Conservation (phyloP, 2,797 vertebrate genomes). For the Neomorphus geoffroyi region DNA sequence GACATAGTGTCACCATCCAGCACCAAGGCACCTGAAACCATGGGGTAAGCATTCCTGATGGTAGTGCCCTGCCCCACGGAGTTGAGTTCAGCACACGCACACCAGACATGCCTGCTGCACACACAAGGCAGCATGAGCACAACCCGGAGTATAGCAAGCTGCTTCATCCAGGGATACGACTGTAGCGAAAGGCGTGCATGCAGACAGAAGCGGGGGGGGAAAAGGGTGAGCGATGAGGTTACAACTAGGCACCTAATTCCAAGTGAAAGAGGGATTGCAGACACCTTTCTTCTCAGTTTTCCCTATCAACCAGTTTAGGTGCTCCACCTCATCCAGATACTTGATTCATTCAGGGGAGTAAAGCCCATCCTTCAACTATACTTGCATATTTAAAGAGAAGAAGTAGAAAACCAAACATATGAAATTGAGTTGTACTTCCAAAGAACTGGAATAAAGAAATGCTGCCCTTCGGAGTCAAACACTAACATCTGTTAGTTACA, state of each 20-base stretch:
- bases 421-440: not conserved
- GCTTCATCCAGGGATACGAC: not conserved
- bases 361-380: not conserved
- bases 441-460: not conserved
- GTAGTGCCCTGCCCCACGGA: accelerated
- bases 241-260: not conserved
- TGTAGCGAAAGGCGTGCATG: not conserved
- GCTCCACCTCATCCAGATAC: not conserved
- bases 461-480: not conserved
- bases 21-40: not conserved
- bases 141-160: not conserved
- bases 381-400: not conserved
- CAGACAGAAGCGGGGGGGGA: accelerated
- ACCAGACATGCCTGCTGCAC: accelerated
- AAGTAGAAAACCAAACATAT: not conserved
- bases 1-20: not conserved
- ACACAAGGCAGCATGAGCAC: not conserved
- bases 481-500: not conserved
- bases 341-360: not conserved
- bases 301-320: not conserved
- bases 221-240: not conserved
- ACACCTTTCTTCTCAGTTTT: not conserved
- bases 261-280: not conserved
- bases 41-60: accelerated
- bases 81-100: not conserved